These are phyloP conservation scores for Pachypeltis micranthus DNA, from an alignment of 1,140 invertebrate species.

Conservation along the genomic window DNA sequence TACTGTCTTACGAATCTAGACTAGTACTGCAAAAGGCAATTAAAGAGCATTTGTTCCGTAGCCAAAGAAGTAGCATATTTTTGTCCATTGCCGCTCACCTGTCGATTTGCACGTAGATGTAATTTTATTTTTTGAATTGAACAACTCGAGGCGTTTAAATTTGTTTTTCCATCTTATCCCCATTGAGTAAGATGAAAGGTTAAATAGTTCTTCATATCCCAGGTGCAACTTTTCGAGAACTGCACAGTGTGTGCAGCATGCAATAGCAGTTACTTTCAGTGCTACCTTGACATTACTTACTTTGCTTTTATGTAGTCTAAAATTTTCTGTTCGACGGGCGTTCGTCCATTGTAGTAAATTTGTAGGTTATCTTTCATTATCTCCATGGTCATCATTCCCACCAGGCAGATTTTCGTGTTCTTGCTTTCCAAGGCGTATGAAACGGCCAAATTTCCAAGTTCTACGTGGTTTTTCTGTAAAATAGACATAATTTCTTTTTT, in stretches of 20 bases:
- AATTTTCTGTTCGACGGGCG: slow-evolving; percentile 44
- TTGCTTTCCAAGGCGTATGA: slow-evolving; percentile 46
- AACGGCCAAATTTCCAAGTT: slow-evolving; percentile 57
- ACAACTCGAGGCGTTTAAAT: too few relatives aligned
- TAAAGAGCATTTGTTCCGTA: too few relatives aligned
- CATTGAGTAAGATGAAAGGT: too few relatives aligned
- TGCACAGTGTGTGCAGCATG: slow-evolving; percentile 21
- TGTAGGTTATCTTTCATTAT: slow-evolving; percentile 50
- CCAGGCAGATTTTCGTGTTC: slow-evolving; percentile 48
- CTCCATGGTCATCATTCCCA: slow-evolving; percentile 52
- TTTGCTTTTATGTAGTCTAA: slow-evolving; percentile 46
- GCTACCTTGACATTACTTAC: slow-evolving; percentile 38
- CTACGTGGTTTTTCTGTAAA: slow-evolving; percentile 44
- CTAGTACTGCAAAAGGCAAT: too few relatives aligned
- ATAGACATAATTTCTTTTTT: slow-evolving; percentile 13
- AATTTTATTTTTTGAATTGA: too few relatives aligned
- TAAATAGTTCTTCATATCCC: too few relatives aligned
- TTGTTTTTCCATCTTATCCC: too few relatives aligned
- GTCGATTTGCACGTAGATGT: too few relatives aligned
- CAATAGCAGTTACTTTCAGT: slow-evolving; percentile 17
- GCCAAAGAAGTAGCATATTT: too few relatives aligned
- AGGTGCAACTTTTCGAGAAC: too few relatives aligned
- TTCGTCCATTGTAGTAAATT: slow-evolving; percentile 45
- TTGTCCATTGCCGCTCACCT: too few relatives aligned
- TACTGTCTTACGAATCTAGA: too few relatives aligned